These are phyloP conservation scores for Darevskia nairensis DNA, from an alignment of 2,797 vertebrate genomes.

Conservation along the genomic window DNA sequence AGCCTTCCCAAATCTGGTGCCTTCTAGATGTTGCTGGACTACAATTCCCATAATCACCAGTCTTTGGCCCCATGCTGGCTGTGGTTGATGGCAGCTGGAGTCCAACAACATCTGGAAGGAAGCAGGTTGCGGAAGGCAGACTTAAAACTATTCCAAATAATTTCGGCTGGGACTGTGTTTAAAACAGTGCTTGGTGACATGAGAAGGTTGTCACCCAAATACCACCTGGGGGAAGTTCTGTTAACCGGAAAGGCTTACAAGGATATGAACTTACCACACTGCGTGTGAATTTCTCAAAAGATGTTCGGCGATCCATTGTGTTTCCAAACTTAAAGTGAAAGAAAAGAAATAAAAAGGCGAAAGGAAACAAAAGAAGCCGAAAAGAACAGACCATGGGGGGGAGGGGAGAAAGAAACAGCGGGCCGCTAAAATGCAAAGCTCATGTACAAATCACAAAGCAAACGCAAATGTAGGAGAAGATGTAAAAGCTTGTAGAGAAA, in stretches of 20 bases:
- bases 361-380: slow-evolving; percentile 51
- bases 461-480: slow-evolving; percentile 28
- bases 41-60: too few relatives aligned
- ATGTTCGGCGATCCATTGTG: slow-evolving; percentile 85
- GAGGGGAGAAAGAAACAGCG: slow-evolving; percentile 66
- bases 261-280: slow-evolving; percentile 84
- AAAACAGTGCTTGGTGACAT: slow-evolving; percentile 47
- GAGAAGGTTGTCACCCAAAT: slow-evolving; percentile 48
- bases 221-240: slow-evolving; percentile 9
- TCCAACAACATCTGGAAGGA: too few relatives aligned
- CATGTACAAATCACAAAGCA: slow-evolving; percentile 61
- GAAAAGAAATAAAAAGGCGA: slow-evolving; percentile 51
- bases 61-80: too few relatives aligned
- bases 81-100: too few relatives aligned
- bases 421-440: slow-evolving; percentile 58
- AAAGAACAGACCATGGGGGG: slow-evolving; percentile 67
- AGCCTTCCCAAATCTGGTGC: too few relatives aligned
- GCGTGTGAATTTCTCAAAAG: slow-evolving; percentile 87
- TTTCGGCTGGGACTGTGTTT: slow-evolving; percentile 41
- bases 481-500: slow-evolving; percentile 37
- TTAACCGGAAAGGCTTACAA: slow-evolving; percentile 63
- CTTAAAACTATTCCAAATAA: slow-evolving; percentile 9
- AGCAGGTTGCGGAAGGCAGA: too few relatives aligned
- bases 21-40: too few relatives aligned
- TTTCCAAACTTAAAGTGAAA: slow-evolving; percentile 81